Conservation (phyloP, 2,888 invertebrate genomes). For the Lacanobia wlatinum region DNA sequence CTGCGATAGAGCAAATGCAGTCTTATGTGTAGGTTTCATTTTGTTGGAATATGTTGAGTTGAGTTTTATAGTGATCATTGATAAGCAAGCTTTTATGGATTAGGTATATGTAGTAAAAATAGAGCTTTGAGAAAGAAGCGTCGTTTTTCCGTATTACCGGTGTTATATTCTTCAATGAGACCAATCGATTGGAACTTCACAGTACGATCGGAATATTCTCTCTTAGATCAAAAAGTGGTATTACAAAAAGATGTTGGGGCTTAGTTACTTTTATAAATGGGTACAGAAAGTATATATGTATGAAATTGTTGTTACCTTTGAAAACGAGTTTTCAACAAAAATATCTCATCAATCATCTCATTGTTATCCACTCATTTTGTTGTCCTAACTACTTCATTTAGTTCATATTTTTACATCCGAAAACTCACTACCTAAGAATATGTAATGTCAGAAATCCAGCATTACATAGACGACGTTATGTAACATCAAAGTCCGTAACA, state of each 20-base stretch:
- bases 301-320: neutral
- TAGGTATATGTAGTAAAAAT: neutral
- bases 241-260: neutral
- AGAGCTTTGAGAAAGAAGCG: neutral
- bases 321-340: neutral
- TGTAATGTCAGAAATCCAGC: slow-evolving; percentile 24
- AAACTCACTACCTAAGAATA: neutral
- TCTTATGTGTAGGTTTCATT: neutral
- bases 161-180: neutral
- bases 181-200: neutral
- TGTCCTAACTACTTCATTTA: too few species aligned
- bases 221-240: neutral
- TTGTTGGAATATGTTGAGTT: slow-evolving; percentile 1
- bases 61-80: neutral
- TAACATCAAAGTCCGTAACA: slow-evolving; percentile 53
- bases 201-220: neutral
- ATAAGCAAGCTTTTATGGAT: neutral
- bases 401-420: neutral
- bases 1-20: slow-evolving; percentile 14
- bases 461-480: slow-evolving; percentile 50
- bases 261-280: neutral
- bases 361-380: too few species aligned
- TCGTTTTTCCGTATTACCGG: neutral
- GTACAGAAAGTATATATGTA: neutral
- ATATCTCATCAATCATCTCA: neutral